Evolutionary conservation across 2,113 vertebrate genomes (phyloP).

Genomic region (Oreocharis arfaki): DNA sequence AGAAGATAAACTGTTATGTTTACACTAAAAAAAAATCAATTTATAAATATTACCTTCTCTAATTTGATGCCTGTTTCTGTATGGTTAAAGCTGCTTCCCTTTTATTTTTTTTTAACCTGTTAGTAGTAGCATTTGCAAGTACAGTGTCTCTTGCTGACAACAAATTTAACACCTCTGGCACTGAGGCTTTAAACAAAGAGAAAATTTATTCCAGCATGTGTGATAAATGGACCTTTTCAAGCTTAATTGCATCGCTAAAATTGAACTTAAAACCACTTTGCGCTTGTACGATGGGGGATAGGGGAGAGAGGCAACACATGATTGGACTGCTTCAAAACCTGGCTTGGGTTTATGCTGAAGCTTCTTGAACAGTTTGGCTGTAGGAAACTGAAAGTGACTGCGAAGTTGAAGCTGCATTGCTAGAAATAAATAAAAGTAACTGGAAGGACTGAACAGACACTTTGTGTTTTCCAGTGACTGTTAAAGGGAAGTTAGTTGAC

Average conservation of each 20-base stretch:
- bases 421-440: neutral
- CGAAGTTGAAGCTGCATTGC: neutral
- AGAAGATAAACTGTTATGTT: slow-evolving; percentile 26
- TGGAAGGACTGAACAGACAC: neutral
- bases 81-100: slow-evolving; percentile 36
- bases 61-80: slow-evolving; percentile 33
- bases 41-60: slow-evolving; percentile 11
- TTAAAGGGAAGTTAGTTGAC: neutral
- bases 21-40: slow-evolving; percentile 31
- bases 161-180: neutral
- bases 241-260: slow-evolving; percentile 5
- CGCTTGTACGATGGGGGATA: neutral
- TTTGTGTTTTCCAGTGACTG: neutral
- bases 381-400: neutral
- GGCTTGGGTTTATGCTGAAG: neutral
- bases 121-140: slow-evolving; percentile 26
- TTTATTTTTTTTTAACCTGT: neutral
- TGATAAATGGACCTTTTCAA: neutral
- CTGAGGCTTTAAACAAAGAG: neutral
- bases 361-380: neutral
- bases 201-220: neutral
- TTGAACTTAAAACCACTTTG: slow-evolving; percentile 15
- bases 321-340: neutral
- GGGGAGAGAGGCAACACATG: neutral
- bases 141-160: slow-evolving; percentile 12